Evolutionary conservation across 1,140 invertebrate species (phyloP).

Genomic region (Drosophila mojavensis): DNA sequence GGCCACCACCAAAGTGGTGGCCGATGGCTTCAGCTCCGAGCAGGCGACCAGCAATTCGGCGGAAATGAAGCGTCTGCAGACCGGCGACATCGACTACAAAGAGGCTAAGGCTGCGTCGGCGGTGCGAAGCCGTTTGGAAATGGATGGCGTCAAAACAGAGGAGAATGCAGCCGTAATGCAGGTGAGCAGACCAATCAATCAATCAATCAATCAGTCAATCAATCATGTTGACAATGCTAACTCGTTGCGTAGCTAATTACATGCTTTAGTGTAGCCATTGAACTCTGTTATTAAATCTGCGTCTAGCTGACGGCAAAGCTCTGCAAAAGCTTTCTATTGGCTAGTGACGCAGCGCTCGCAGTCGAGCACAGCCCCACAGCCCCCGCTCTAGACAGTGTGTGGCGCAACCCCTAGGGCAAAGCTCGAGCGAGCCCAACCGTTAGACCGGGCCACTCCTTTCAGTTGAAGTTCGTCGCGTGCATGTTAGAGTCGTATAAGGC

Average conservation of each 20-base stretch:
- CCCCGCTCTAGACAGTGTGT: not conserved
- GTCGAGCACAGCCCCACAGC: not conserved
- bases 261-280: slow-evolving; percentile 12
- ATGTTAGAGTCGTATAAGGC: slow-evolving; percentile 70
- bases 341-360: slow-evolving; percentile 6
- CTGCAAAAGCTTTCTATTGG: slow-evolving; percentile 25
- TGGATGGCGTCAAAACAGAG: slow-evolving; percentile 91
- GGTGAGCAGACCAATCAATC: slow-evolving; percentile 84
- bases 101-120: slow-evolving; percentile 88
- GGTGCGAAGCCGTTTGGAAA: slow-evolving; percentile 87
- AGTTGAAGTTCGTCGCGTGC: slow-evolving; percentile 71
- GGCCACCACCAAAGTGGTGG: slow-evolving; percentile 91
- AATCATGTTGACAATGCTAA: not conserved
- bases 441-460: slow-evolving; percentile 66
- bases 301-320: not conserved
- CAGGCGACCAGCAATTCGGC: slow-evolving; percentile 89
- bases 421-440: slow-evolving; percentile 22
- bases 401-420: slow-evolving; percentile 20
- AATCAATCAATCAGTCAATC: not conserved
- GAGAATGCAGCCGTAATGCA: slow-evolving; percentile 90
- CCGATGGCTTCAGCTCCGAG: slow-evolving; percentile 92
- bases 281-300: slow-evolving; percentile 21
- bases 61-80: slow-evolving; percentile 90
- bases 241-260: slow-evolving; percentile 28
- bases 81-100: slow-evolving; percentile 91